A percentile compares a stretch with the other conserved stretches of the same genome.
These are phyloP conservation scores for Anas platyrhynchos DNA, from an alignment of 2,113 vertebrate genomes.

Conservation along the genomic window DNA sequence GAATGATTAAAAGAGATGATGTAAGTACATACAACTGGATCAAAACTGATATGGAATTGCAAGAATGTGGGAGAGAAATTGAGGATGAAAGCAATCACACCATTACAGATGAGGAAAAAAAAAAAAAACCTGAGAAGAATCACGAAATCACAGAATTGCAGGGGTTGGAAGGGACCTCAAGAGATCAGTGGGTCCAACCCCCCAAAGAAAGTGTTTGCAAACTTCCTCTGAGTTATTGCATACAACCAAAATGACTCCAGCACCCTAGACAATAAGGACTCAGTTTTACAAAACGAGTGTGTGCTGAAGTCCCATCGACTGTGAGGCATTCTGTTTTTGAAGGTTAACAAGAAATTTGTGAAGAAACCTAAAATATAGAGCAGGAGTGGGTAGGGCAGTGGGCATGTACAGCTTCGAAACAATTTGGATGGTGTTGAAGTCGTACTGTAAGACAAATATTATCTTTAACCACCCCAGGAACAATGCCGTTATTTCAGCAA, in stretches of 20 bases:
- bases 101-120: not conserved
- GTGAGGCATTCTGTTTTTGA: not conserved
- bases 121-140: not conserved
- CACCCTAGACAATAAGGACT: not conserved
- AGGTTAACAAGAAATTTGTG: not conserved
- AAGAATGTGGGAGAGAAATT: not conserved
- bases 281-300: not conserved
- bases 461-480: not conserved
- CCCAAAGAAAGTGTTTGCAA: not conserved
- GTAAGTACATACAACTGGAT: not conserved
- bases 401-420: not conserved
- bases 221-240: not conserved
- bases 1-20: not conserved
- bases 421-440: not conserved
- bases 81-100: not conserved
- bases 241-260: not conserved
- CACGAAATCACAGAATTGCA: too few species aligned
- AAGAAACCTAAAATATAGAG: not conserved
- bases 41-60: not conserved
- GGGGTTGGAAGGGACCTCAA: too few species aligned
- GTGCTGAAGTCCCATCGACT: not conserved
- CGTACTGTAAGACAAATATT: conserved; percentile 4
- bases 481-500: not conserved
- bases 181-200: too few species aligned
- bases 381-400: not conserved